Evolutionary conservation across 1,140 invertebrate species (phyloP), one percentile per base, ranked within the genome.

Genomic region (Solen grandis): DNA sequence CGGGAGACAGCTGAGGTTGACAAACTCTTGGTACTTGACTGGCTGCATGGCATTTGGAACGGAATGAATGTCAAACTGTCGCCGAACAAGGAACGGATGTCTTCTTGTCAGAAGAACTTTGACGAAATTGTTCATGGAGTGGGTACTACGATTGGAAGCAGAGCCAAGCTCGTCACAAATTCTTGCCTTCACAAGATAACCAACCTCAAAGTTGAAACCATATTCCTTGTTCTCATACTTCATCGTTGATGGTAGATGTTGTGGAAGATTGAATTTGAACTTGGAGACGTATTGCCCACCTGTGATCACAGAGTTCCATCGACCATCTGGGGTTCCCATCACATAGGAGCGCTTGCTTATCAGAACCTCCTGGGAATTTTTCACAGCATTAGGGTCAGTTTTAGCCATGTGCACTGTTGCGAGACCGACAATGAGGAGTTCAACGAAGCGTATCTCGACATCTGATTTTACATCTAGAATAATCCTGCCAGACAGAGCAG

Each of bases 241-340:
- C 25, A 86, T 68, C 8, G 85, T 83, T 10, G 88, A 83, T 0
- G 89, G 90, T 33, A 91, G 65, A 10, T 82, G 66, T 22, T 82
- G 63, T 3, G 90, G 89, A 3, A 91, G 83, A 16, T 76, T 68
- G 59, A 89, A 84, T 54, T 72, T 83, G 60, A 91, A 91, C 10
- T 83, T 87, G n/a, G 89, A 89, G 1, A 87, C 79, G 77, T 91
- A 91, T 54, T 87, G 84, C 25, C 90, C 90, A 14, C 87, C 86
- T 8, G 86, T 88, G 14, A 91, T 74, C 3, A 91, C 60, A 16
- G 85, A 86, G 31, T 74, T 87, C 84, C 84, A 86, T 55, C 69
- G 57, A 1, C 84, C 85, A 60, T 90, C 87, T 0, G 81, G 68
- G 0, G 85, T 83, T 13, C 88, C 88, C 22, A 91, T 86, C 1